Percentiles rank a stretch among this genome's conserved stretches.
Conservation (phyloP, 2,797 vertebrate species). For the Lemur catta region DNA sequence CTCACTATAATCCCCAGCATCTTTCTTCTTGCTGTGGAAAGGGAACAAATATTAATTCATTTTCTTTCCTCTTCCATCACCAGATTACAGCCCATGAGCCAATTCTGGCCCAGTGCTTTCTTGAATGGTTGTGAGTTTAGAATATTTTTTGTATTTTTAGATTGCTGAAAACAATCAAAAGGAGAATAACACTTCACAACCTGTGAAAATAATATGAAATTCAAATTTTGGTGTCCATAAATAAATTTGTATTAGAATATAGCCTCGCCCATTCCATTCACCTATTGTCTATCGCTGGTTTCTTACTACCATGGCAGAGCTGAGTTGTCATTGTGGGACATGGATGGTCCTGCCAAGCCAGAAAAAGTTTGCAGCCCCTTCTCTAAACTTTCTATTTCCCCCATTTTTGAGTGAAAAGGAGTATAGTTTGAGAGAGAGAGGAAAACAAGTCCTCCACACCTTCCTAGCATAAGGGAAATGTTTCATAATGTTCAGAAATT, state of each 20-base stretch:
- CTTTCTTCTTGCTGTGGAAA: neutral
- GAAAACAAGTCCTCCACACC: neutral
- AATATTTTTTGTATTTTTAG: neutral
- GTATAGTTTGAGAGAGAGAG: neutral
- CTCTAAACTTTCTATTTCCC: neutral
- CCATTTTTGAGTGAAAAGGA: neutral
- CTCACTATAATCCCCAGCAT: rapidly evolving
- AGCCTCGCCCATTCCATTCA: rapidly evolving
- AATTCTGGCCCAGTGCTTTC: neutral
- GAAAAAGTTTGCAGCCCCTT: neutral
- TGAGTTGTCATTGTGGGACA: neutral
- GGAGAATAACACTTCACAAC: neutral
- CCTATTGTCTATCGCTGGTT: neutral
- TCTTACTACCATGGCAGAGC: rapidly evolving
- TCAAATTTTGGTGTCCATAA: neutral
- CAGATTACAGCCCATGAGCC: neutral
- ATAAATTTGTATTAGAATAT: neutral
- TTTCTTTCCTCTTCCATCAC: neutral
- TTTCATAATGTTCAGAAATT: neutral
- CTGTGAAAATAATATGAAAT: neutral
- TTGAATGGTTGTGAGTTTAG: neutral
- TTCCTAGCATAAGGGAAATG: neutral
- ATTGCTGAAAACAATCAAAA: neutral
- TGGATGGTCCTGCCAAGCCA: neutral
- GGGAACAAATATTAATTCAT: neutral